Evolutionary conservation across 2,113 vertebrate genomes (phyloP).

Genomic region (Plecturocebus donacophilus): DNA sequence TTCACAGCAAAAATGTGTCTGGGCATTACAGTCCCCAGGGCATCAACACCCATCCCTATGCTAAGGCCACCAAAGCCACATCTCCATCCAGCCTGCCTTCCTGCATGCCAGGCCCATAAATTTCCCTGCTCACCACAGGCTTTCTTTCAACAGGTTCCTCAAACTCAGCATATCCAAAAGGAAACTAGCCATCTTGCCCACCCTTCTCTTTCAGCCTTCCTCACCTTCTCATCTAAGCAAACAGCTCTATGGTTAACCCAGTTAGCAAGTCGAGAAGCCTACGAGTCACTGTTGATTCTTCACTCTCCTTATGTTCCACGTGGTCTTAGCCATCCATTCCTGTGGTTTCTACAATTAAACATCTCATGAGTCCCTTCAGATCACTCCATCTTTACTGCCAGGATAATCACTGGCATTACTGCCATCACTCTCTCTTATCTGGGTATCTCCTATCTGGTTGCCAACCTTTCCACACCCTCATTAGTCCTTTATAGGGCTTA

Average conservation of each 20-base stretch:
- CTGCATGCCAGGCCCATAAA: neutral
- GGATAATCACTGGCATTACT: neutral
- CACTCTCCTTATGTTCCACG: neutral
- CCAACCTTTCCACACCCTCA: neutral
- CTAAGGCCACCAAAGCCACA: neutral
- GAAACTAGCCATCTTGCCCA: neutral
- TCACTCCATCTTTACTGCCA: neutral
- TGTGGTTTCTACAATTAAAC: neutral
- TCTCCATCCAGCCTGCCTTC: rapidly evolving
- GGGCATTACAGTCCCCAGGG: too few relatives aligned
- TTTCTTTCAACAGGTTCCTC: neutral
- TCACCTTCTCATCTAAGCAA: neutral
- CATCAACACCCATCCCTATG: rapidly evolving
- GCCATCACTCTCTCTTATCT: neutral
- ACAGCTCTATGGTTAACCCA: neutral
- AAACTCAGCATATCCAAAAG: neutral
- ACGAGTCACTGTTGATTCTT: neutral
- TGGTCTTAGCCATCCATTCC: neutral
- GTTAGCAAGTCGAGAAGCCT: neutral
- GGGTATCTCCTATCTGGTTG: neutral
- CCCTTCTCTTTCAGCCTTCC: neutral
- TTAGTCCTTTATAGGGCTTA: neutral
- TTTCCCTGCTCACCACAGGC: neutral
- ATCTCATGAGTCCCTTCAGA: neutral
- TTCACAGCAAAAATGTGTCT: neutral